A percentile compares a stretch with the other conserved stretches of the same genome.
Evolutionary conservation across 1,140 invertebrate species (phyloP).

Genomic region (Bursaphelenchus mucronatus): DNA sequence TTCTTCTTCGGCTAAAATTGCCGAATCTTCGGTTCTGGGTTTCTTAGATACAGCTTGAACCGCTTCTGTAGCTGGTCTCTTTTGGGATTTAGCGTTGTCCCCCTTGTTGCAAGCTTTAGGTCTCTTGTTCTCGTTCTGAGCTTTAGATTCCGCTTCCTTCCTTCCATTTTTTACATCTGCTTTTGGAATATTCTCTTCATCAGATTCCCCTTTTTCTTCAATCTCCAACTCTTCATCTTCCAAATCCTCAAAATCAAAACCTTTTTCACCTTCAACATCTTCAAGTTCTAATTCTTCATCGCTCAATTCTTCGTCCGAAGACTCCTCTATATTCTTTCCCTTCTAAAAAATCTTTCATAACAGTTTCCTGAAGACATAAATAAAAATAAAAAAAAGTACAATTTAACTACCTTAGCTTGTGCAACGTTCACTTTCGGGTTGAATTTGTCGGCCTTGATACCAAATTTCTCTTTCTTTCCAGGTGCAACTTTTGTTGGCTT

Average conservation of each 20-base stretch:
- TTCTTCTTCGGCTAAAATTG: too few species aligned
- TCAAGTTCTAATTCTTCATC: not conserved
- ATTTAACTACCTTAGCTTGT: too few species aligned
- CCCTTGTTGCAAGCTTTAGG: too few species aligned
- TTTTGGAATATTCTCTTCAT: not conserved
- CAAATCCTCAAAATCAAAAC: conserved; percentile 19
- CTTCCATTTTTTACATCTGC: not conserved
- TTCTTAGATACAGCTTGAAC: too few species aligned
- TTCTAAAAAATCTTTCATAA: not conserved
- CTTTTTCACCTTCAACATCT: conserved; percentile 21
- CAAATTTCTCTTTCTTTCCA: too few species aligned
- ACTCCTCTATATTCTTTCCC: conserved; percentile 5
- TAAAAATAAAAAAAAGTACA: not conserved
- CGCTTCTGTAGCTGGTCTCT: too few species aligned
- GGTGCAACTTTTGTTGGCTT: too few species aligned
- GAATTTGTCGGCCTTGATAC: too few species aligned
- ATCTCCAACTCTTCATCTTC: conserved; percentile 24
- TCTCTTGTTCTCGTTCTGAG: too few species aligned
- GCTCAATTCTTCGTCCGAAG: not conserved
- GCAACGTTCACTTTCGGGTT: too few species aligned
- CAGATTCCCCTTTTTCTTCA: not conserved
- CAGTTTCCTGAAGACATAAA: not conserved
- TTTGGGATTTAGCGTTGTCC: too few species aligned
- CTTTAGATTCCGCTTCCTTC: not conserved
- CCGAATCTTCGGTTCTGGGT: too few species aligned